Conservation (phyloP, 2,888 invertebrate species). For the Seira musarum region DNA sequence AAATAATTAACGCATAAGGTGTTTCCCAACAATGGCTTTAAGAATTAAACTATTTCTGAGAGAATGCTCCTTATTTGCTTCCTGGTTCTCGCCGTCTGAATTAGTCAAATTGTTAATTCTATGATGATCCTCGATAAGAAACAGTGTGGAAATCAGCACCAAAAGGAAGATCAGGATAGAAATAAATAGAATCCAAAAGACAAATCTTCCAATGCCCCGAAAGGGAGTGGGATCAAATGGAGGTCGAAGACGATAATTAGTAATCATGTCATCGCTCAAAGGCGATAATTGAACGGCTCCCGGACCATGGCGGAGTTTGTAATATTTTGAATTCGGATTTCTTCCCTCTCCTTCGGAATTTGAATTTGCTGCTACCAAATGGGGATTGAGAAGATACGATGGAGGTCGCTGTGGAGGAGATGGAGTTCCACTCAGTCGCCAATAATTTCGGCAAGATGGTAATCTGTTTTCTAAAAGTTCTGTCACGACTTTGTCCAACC, state of each 20-base stretch:
- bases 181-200: conserved; percentile 53
- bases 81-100: too few relatives aligned
- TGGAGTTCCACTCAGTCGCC: conserved; percentile 28
- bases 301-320: conserved; percentile 44
- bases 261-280: conserved; percentile 32
- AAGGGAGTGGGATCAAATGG: conserved; percentile 57
- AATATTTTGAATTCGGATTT: conserved; percentile 52
- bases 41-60: too few relatives aligned
- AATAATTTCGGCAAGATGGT: conserved; percentile 47
- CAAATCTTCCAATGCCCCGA: conserved; percentile 52
- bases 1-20: too few relatives aligned
- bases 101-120: too few relatives aligned
- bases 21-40: too few relatives aligned
- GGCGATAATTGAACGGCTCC: conserved; percentile 44
- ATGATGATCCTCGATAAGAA: conserved; percentile 44
- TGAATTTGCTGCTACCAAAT: conserved; percentile 27
- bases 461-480: conserved; percentile 33
- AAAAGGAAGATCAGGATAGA: conserved; percentile 46
- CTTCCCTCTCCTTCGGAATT: neutral
- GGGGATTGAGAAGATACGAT: conserved; percentile 40
- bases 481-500: too few relatives aligned
- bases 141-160: conserved; percentile 39
- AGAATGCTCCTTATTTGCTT: too few relatives aligned
- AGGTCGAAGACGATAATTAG: conserved; percentile 52
- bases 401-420: conserved; percentile 47